Evolutionary conservation across 2,888 invertebrate genomes (phyloP).

Genomic region (Pteria penguin): DNA sequence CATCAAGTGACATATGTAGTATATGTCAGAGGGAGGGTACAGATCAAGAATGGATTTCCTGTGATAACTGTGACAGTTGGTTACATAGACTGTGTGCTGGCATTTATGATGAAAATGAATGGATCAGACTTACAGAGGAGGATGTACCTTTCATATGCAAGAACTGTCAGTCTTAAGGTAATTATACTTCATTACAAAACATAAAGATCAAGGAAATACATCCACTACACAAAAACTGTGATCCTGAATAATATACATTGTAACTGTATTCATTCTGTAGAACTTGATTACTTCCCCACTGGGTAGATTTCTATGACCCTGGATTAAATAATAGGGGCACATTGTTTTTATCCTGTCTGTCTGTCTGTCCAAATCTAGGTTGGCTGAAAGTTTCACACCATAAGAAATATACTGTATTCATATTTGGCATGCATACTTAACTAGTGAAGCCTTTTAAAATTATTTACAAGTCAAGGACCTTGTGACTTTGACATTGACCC

Average conservation of each 20-base stretch:
- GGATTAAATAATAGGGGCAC: background rate
- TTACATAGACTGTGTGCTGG: slow-evolving; percentile 16
- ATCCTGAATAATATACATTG: background rate
- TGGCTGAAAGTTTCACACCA: background rate
- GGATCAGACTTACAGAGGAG: slow-evolving; percentile 7
- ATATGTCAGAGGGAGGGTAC: background rate
- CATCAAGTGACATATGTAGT: background rate
- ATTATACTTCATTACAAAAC: background rate
- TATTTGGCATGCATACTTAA: background rate
- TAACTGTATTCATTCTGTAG: too few relatives aligned
- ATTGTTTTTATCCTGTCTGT: background rate
- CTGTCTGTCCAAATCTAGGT: background rate
- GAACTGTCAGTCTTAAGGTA: background rate
- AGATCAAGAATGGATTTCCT: slow-evolving; percentile 14
- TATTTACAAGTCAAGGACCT: background rate
- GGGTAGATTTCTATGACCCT: background rate
- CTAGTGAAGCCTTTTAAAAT: background rate
- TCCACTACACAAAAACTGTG: background rate
- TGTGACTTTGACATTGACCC: background rate
- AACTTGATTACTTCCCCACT: too few relatives aligned
- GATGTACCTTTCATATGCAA: background rate
- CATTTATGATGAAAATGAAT: slow-evolving; percentile 6
- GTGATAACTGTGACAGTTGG: background rate
- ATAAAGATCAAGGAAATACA: background rate
- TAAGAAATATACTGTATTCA: background rate